Percentiles rank a stretch among this genome's conserved stretches.
Conservation (phyloP, 2,113 vertebrate species). For the Coturnix japonica region DNA sequence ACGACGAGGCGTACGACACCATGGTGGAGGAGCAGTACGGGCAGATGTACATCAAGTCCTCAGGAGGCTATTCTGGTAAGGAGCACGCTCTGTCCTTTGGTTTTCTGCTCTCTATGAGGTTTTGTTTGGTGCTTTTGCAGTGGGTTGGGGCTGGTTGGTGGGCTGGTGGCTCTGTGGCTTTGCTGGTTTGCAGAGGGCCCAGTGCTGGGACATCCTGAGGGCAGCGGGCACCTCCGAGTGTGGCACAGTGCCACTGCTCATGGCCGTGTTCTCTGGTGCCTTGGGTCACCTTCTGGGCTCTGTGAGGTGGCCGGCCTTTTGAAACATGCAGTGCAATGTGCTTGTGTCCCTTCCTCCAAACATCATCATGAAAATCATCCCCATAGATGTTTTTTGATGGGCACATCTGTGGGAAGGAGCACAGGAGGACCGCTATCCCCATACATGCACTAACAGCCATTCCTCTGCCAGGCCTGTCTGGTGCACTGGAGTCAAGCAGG, state of each 20-base stretch:
- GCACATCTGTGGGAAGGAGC: neutral
- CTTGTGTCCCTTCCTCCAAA: neutral
- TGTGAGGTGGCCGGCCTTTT: neutral
- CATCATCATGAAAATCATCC: neutral
- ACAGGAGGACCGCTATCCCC: neutral
- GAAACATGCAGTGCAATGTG: neutral
- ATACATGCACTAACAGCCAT: neutral
- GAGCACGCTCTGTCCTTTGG: neutral
- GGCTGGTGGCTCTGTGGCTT: neutral
- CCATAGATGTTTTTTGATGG: neutral
- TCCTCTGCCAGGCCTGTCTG: neutral
- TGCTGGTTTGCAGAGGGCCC: fast-evolving
- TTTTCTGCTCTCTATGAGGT: neutral
- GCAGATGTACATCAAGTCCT: slow-evolving; percentile 90
- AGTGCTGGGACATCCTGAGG: too few relatives aligned
- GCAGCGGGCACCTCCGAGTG: too few relatives aligned
- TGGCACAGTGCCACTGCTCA: fast-evolving
- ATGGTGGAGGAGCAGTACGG: slow-evolving; percentile 91
- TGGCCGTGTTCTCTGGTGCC: neutral
- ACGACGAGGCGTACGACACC: slow-evolving; percentile 93
- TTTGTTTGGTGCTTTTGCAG: neutral
- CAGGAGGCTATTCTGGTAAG: slow-evolving; percentile 88
- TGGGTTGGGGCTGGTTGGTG: fast-evolving
- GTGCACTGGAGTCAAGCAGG: neutral
- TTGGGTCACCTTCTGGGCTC: neutral